Evolutionary conservation across 2,113 vertebrate genomes (phyloP).

Genomic region (Dipodomys merriami): DNA sequence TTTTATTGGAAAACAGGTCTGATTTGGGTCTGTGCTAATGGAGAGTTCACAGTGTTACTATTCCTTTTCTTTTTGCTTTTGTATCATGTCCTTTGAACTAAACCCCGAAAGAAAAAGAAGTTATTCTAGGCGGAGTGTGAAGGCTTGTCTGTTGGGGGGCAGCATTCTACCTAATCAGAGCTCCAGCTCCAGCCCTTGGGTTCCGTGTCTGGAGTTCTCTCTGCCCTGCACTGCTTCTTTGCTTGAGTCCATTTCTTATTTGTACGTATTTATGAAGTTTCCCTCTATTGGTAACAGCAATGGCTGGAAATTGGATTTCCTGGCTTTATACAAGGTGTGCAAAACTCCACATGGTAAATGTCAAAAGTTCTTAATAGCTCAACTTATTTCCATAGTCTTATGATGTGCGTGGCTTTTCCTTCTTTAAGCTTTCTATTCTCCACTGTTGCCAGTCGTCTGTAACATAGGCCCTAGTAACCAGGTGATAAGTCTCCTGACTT

Average conservation of each 20-base stretch:
- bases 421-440: too few species aligned
- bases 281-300: not conserved
- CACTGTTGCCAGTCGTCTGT: too few species aligned
- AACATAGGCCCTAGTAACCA: too few species aligned
- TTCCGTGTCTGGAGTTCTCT: not conserved
- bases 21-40: not conserved
- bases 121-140: not conserved
- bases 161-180: not conserved
- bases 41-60: not conserved
- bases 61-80: constrained; percentile 17
- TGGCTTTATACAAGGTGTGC: not conserved
- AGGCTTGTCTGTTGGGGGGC: constrained; percentile 21
- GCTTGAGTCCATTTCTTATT: not conserved
- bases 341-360: not conserved
- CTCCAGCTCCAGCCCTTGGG: not conserved
- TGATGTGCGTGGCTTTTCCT: too few species aligned
- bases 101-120: not conserved
- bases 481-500: not conserved
- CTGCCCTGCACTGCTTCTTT: not conserved
- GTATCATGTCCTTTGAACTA: not conserved
- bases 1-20: constrained; percentile 24
- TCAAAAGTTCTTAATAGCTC: not conserved
- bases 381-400: too few species aligned
- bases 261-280: not conserved
- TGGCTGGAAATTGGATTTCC: not conserved